These are phyloP conservation scores for Trypoxylon attenuatum DNA, from an alignment of 2,888 invertebrate species.

Conservation along the genomic window DNA sequence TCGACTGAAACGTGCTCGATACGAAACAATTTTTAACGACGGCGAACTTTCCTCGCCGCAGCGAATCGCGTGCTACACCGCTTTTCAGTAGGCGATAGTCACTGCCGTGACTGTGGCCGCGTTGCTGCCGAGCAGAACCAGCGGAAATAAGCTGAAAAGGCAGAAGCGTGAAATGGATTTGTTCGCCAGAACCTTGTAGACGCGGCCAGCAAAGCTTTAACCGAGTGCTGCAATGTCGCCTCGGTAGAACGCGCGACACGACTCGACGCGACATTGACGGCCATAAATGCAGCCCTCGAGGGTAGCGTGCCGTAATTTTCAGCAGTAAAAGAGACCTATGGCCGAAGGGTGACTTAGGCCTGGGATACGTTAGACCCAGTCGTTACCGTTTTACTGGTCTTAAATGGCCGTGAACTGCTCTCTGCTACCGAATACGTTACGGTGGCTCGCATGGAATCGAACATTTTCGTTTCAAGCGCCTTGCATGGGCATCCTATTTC, in stretches of 20 bases:
- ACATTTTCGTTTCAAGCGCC: no score
- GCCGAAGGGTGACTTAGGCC: constrained; percentile 49
- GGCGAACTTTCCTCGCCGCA: no score
- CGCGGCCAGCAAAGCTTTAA: constrained; percentile 24
- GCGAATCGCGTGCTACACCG: no score
- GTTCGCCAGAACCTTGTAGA: constrained; percentile 36
- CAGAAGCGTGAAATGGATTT: constrained; percentile 14
- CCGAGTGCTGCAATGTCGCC: no score
- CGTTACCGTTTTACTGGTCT: constrained; percentile 69
- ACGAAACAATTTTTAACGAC: no score
- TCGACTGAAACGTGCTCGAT: no score
- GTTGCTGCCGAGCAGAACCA: not conserved
- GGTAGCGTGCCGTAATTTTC: constrained; percentile 58
- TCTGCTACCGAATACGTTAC: constrained; percentile 54
- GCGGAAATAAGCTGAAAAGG: not conserved
- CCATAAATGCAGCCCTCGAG: constrained; percentile 55
- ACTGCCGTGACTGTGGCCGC: no score
- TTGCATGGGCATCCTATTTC: no score
- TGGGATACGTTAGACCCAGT: constrained; percentile 50
- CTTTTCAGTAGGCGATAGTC: no score
- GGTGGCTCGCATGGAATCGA: not conserved
- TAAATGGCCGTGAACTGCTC: constrained; percentile 62
- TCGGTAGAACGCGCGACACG: no score
- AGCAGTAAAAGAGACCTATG: constrained; percentile 60
- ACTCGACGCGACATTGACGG: no score